Conservation (phyloP, 2,113 vertebrate genomes). For the Xenus cinereus region DNA sequence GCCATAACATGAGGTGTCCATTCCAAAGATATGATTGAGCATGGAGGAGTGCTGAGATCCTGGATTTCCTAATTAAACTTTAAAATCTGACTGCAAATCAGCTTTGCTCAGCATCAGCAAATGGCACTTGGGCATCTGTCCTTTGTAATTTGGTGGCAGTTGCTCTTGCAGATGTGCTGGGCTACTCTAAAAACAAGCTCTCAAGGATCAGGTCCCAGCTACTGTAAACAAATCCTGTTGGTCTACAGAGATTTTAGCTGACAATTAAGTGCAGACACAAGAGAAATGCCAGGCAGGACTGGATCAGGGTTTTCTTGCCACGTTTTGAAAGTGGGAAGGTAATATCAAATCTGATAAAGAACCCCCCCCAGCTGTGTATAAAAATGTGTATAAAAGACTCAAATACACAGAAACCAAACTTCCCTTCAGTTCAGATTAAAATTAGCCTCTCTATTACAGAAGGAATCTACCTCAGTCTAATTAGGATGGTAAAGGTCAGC, state of each 20-base stretch:
- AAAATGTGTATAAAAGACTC: neutral
- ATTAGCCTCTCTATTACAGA: neutral
- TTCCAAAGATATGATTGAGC: neutral
- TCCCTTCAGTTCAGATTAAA: neutral
- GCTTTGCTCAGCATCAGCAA: neutral
- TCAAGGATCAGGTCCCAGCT: neutral
- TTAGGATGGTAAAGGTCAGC: neutral
- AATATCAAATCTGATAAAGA: neutral
- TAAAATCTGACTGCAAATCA: neutral
- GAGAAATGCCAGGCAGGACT: neutral
- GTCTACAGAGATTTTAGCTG: neutral
- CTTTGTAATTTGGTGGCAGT: neutral
- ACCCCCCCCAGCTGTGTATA: rapidly evolving
- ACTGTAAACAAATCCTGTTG: neutral
- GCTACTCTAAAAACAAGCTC: neutral
- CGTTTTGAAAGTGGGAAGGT: neutral
- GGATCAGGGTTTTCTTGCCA: neutral
- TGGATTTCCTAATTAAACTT: neutral
- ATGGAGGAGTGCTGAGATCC: neutral
- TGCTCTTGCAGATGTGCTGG: neutral
- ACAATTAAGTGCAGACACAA: neutral
- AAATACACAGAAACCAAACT: neutral
- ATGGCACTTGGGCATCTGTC: neutral
- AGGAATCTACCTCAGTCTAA: neutral
- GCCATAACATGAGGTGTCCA: neutral